These are phyloP conservation scores for Selenia dentaria DNA, from an alignment of 2,888 invertebrate species.

Conservation along the genomic window DNA sequence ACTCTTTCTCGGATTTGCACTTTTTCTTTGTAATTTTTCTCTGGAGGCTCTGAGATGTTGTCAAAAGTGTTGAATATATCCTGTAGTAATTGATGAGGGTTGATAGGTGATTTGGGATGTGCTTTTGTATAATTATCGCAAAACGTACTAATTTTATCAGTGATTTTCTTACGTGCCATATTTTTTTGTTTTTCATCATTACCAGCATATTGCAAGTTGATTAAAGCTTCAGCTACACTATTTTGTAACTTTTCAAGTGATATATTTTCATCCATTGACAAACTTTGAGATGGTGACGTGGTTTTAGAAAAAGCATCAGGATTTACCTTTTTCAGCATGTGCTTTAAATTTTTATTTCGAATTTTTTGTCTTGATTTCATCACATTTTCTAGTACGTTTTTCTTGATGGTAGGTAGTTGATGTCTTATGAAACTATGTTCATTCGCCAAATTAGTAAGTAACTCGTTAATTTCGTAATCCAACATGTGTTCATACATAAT, in stretches of 20 bases:
- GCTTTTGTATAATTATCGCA: conserved; percentile 51
- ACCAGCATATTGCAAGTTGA: conserved; percentile 51
- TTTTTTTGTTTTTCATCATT: conserved; percentile 37
- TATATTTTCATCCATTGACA: conserved; percentile 43
- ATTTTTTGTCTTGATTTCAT: not conserved
- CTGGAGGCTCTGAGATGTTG: conserved; percentile 47
- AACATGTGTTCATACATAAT: not conserved
- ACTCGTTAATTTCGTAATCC: not conserved
- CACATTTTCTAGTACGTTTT: not conserved
- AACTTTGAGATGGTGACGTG: too few species aligned
- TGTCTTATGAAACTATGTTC: not conserved
- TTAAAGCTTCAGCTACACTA: conserved; percentile 58
- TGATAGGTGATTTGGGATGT: conserved; percentile 42
- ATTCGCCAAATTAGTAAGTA: not conserved
- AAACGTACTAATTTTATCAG: conserved; percentile 49
- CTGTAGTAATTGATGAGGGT: conserved; percentile 42
- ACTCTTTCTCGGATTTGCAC: conserved; percentile 52
- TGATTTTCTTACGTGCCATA: conserved; percentile 48
- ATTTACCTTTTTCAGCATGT: not conserved
- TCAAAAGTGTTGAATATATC: conserved; percentile 50
- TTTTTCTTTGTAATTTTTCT: conserved; percentile 49
- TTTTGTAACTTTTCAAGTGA: conserved; percentile 57
- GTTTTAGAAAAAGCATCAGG: not conserved
- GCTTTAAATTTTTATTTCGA: not conserved
- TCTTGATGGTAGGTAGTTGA: not conserved